A percentile compares a stretch with the other conserved stretches of the same genome.
These are phyloP conservation scores for Sturnus vulgaris DNA, from an alignment of 2,113 vertebrate species.

Conservation along the genomic window DNA sequence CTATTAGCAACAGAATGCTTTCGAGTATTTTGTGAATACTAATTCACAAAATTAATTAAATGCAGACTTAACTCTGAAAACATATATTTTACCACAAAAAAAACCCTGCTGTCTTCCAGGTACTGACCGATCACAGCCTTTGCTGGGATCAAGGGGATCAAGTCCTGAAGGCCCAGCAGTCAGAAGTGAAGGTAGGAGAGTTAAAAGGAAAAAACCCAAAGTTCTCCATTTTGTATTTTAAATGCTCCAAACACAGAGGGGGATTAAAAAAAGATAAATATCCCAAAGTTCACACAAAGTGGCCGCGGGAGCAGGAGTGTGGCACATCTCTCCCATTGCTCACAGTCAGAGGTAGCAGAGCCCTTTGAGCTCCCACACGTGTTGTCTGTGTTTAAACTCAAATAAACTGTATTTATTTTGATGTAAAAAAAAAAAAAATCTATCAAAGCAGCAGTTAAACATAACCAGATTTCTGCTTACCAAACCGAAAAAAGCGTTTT, in stretches of 20 bases:
- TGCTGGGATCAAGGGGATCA: neutral
- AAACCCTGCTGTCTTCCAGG: neutral
- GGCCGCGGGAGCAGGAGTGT: rapidly evolving
- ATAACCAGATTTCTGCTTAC: neutral
- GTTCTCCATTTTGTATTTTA: neutral
- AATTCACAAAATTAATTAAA: constrained; percentile 52
- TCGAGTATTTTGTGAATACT: constrained; percentile 44
- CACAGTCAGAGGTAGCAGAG: neutral
- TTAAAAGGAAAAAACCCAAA: neutral
- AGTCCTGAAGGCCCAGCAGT: neutral
- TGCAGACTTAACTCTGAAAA: constrained; percentile 16
- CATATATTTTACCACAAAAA: neutral
- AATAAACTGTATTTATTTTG: neutral
- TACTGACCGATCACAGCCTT: neutral
- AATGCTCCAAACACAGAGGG: neutral
- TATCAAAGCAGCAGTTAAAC: neutral
- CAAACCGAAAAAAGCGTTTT: neutral
- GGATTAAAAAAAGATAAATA: neutral
- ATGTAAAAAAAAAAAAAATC: neutral
- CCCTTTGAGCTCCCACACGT: neutral
- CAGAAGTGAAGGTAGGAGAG: neutral
- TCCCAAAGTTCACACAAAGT: neutral
- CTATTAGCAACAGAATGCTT: constrained; percentile 49
- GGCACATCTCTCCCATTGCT: neutral
- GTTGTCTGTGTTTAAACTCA: neutral